Evolutionary conservation across 2,113 vertebrate species (phyloP).

Genomic region (Cottus gobio): DNA sequence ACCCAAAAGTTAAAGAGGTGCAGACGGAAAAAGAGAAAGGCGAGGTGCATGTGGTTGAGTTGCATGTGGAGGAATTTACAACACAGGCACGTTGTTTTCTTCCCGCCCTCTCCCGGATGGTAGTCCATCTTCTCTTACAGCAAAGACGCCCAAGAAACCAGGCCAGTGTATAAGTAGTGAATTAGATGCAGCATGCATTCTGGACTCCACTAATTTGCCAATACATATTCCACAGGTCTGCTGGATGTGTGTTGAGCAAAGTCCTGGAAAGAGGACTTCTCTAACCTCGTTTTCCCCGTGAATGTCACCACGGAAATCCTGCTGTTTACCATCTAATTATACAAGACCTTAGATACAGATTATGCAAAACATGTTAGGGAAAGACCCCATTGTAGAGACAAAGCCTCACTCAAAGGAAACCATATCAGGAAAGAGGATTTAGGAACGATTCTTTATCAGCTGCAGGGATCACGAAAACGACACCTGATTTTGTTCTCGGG

Average conservation of each 20-base stretch:
- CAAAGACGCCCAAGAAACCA: background rate
- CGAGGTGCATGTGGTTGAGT: background rate
- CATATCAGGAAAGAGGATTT: background rate
- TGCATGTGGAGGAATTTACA: slow-evolving; percentile 21
- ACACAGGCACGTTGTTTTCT: slow-evolving; percentile 6
- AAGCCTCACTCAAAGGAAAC: background rate
- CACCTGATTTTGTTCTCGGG: background rate
- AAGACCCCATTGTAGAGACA: background rate
- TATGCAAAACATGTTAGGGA: background rate
- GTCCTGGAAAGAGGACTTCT: background rate
- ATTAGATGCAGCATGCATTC: slow-evolving; percentile 11
- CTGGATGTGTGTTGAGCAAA: background rate
- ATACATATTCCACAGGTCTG: slow-evolving; percentile 15
- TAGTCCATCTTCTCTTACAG: background rate
- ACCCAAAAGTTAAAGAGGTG: slow-evolving; percentile 8
- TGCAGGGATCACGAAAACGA: background rate
- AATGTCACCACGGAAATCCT: background rate
- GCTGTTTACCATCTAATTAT: background rate
- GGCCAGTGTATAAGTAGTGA: background rate
- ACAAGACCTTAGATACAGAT: background rate
- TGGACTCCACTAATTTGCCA: slow-evolving; percentile 1
- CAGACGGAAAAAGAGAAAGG: background rate
- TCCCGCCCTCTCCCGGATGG: slow-evolving; percentile 9
- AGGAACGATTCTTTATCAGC: background rate
- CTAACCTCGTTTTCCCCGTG: background rate